A percentile compares a stretch with the other conserved stretches of the same genome.
Conservation (phyloP, 2,888 invertebrate genomes). For the Erebia epiphron region DNA sequence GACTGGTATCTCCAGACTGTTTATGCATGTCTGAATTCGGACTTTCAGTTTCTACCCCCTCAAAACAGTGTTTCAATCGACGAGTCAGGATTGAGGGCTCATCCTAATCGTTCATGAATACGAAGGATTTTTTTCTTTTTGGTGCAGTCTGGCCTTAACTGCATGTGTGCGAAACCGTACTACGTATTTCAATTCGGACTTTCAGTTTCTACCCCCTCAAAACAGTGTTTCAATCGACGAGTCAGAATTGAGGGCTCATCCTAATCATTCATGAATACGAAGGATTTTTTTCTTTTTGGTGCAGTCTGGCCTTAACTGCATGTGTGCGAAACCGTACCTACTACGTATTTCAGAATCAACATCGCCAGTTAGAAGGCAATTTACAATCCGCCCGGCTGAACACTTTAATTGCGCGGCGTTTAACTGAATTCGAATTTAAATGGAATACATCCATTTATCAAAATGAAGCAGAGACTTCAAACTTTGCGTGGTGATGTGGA, state of each 20-base stretch:
- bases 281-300: too few species aligned
- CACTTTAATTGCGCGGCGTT: conserved; percentile 66
- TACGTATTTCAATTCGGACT: neutral
- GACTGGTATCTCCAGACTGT: too few species aligned
- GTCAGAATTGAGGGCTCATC: too few species aligned
- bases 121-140: too few species aligned
- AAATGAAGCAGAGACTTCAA: conserved; percentile 45
- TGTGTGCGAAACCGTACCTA: conserved; percentile 1
- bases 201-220: too few species aligned
- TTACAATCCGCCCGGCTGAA: conserved; percentile 53
- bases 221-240: too few species aligned
- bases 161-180: conserved; percentile 1
- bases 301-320: neutral
- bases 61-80: too few species aligned
- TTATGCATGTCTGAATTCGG: too few species aligned
- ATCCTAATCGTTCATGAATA: too few species aligned
- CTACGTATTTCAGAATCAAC: conserved; percentile 12
- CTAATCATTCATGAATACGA: too few species aligned
- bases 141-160: neutral
- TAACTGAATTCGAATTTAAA: conserved; percentile 63
- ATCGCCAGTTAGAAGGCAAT: conserved; percentile 45
- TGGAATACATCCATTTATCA: conserved; percentile 59
- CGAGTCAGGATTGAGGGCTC: too few species aligned
- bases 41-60: too few species aligned
- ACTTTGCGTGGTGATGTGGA: conserved; percentile 1